Evolutionary conservation across 2,888 invertebrate species (phyloP).

Genomic region (Ptychoptera contaminata): DNA sequence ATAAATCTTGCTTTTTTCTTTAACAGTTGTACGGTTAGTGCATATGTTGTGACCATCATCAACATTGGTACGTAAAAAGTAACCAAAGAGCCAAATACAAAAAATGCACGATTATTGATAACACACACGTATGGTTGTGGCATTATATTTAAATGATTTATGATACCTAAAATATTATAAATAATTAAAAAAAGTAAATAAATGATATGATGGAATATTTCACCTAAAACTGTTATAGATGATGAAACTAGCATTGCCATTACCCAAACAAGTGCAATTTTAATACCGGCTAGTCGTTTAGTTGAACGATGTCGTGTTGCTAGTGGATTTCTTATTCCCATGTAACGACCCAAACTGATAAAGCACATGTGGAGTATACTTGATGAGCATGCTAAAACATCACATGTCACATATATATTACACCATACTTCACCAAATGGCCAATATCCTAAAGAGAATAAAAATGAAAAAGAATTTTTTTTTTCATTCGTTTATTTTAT

Average conservation of each 20-base stretch:
- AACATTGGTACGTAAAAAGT: constrained; percentile 93
- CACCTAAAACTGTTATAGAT: constrained; percentile 71
- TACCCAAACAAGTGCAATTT: constrained; percentile 85
- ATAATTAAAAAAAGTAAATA: neutral
- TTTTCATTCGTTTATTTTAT: too few species aligned
- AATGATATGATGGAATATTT: constrained; percentile 19
- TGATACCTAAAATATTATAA: constrained; percentile 40
- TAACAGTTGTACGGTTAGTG: constrained; percentile 73
- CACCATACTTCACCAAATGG: constrained; percentile 85
- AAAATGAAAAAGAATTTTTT: too few species aligned
- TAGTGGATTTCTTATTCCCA: constrained; percentile 79
- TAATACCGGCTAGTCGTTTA: constrained; percentile 64
- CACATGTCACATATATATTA: constrained; percentile 88
- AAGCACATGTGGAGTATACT: constrained; percentile 93
- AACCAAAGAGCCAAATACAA: constrained; percentile 81
- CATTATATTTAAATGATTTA: constrained; percentile 65
- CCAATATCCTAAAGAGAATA: constrained; percentile 75
- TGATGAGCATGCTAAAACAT: constrained; percentile 87
- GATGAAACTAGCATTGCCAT: constrained; percentile 78
- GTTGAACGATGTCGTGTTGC: constrained; percentile 73
- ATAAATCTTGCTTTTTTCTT: constrained; percentile 63
- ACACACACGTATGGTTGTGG: constrained; percentile 59
- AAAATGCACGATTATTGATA: constrained; percentile 72
- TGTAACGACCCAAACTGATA: constrained; percentile 69
- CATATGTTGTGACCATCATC: constrained; percentile 86